Conservation (phyloP, 1,140 invertebrate species). For the Daktulosphaira vitifoliae region DNA sequence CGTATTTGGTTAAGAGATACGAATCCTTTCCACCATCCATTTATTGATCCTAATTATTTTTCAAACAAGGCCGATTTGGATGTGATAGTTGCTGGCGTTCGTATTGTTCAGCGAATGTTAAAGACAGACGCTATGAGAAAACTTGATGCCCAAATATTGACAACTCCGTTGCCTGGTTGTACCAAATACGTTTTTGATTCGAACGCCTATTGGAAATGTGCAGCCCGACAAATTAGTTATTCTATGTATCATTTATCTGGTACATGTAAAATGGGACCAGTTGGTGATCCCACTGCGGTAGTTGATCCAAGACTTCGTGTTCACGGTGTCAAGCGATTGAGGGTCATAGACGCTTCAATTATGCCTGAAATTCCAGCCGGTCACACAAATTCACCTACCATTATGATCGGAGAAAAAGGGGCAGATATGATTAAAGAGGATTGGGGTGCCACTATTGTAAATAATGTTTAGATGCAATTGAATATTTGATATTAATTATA, state of each 20-base stretch:
- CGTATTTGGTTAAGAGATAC: slow-evolving; percentile 47
- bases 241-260: slow-evolving; percentile 49
- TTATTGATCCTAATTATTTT: slow-evolving; percentile 64
- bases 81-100: slow-evolving; percentile 56
- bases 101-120: slow-evolving; percentile 54
- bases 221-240: slow-evolving; percentile 44
- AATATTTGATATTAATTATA: too few relatives aligned
- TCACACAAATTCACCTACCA: slow-evolving; percentile 48
- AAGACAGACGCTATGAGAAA: slow-evolving; percentile 55
- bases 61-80: slow-evolving; percentile 40
- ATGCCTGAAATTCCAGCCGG: slow-evolving; percentile 46
- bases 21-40: slow-evolving; percentile 54
- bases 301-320: slow-evolving; percentile 50
- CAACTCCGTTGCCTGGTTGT: slow-evolving; percentile 45
- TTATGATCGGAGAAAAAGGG: slow-evolving; percentile 52
- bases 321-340: slow-evolving; percentile 34
- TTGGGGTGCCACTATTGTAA: too few relatives aligned
- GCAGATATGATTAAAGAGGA: slow-evolving; percentile 48
- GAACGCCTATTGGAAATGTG: slow-evolving; percentile 60
- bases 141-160: slow-evolving; percentile 50
- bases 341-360: slow-evolving; percentile 45
- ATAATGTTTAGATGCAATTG: too few relatives aligned
- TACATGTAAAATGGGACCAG: slow-evolving; percentile 58
- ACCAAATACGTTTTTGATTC: slow-evolving; percentile 47
- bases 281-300: slow-evolving; percentile 49